Percentiles rank a stretch among this genome's conserved stretches.
Evolutionary conservation across 2,888 invertebrate genomes (phyloP).

Genomic region (Exephanes ischioxanthus): DNA sequence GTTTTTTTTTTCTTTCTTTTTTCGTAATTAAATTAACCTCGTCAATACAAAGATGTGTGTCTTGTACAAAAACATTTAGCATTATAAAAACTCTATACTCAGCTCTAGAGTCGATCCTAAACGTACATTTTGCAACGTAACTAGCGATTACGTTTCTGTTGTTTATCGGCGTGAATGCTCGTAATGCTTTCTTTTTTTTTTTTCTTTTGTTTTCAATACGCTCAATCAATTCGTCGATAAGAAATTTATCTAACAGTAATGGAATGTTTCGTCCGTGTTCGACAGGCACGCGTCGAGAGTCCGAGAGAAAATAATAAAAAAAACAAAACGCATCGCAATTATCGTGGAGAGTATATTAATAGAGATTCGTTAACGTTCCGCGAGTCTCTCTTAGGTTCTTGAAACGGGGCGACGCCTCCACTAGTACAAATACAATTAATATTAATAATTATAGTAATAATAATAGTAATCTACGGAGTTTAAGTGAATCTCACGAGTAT

Average conservation of each 20-base stretch:
- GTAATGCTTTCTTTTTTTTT: not conserved
- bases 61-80: conserved; percentile 34
- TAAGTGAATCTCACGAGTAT: conserved; percentile 61
- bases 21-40: conserved; percentile 27
- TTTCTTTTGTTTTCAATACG: conserved; percentile 5
- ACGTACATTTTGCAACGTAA: conserved; percentile 16
- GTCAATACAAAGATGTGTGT: conserved; percentile 30
- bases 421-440: conserved; percentile 42
- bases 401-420: conserved; percentile 26
- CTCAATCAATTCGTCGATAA: conserved; percentile 19
- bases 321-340: conserved; percentile 23
- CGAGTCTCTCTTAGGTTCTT: not conserved
- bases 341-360: conserved; percentile 5
- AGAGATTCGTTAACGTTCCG: not conserved
- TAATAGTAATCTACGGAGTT: conserved; percentile 36
- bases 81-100: conserved; percentile 41
- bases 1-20: conserved; percentile 33
- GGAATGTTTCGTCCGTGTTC: conserved; percentile 41
- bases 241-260: conserved; percentile 12
- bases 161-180: conserved; percentile 10
- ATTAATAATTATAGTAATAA: conserved; percentile 46
- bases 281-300: conserved; percentile 13
- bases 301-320: conserved; percentile 6
- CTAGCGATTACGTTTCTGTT: conserved; percentile 1
- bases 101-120: conserved; percentile 17